Evolutionary conservation across 2,113 vertebrate species (phyloP), one percentile per base, ranked within the genome.

Genomic region (Gnathonemus echidnorhynchus): DNA sequence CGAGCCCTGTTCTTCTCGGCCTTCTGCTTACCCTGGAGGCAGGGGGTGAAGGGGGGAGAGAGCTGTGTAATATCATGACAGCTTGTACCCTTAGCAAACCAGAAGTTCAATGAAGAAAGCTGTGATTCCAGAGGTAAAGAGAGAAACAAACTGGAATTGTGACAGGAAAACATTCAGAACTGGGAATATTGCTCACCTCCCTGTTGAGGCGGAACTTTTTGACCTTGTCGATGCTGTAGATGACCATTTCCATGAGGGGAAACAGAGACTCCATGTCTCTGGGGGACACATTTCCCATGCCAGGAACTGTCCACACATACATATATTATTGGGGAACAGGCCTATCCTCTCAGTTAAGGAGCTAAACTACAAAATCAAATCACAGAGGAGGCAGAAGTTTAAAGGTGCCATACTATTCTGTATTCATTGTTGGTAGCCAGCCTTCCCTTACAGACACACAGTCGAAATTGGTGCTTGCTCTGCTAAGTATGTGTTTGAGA

Each of bases 221-320:
- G 92, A 98, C 97, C 93, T 99, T 99, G 92, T 99, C 98, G 46
- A 99, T 97, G 93, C 95, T 98, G 94, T 99, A 99, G 95, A 99
- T 99, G 92, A 99, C 98, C 98, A 99, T 99, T 95, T 98, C 99
- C 98, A 99, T 99, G 93, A 99, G 95, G 88, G 98, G 97, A 90
- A 99, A 95, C 94, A 99, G 95, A 95, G 96, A 91, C 91, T 99
- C 98, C 98, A 99, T 99, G 94, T 99, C 98, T 97, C 98, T 99
- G 95, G 98, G 98, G 95, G 97, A 98, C 49, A 98, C 98, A 93
- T 98, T 99, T 95, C 98, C 98, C 96, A 95, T 98, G 88, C 98
- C 98, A 97, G 98, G 98, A 96, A 99, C 98, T 99, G 88, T 11
- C 94, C 48, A 92, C 5, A 92, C 5, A 70, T 35, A 80, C 6